Evolutionary conservation across 2,113 vertebrate species (phyloP), one percentile per base, ranked within the genome.

Genomic region (Tragelaphus strepsiceros): DNA sequence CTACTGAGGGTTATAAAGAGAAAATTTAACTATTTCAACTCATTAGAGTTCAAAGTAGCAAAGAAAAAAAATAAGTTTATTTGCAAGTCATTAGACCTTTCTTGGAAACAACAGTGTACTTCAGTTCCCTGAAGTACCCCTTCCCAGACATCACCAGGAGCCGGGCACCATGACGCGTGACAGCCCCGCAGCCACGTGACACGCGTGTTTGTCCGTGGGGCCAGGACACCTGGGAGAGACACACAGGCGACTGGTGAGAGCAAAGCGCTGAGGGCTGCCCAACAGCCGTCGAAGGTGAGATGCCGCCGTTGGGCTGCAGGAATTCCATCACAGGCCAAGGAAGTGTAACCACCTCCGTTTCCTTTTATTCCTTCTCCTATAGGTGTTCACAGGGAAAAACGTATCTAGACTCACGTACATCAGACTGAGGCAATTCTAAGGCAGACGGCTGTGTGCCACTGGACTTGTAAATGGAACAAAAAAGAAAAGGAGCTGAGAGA

Each of bases 21-120:
- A 98, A 97, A 90, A 61, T 10, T 62, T 95, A 82, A 94, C 22
- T 58, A 62, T 11, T 85, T 30, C n/a, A 94, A 83, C 32, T 84
- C 12, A 32, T 95, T 80, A 59, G 39, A 86, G 58, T 62, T 94
- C 15, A 92, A 96, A 97, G 93, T 10, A 46, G 35, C 54, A 77
- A 77, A 77, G 39, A 15, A 77, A 77, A 43, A 43, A 77, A 32
- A 32, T 5, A 64, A 46, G 35, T 86, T 61, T 89, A 87, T 56
- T 67, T 94, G 24, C 64, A 91, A 93, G 35, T 94, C 82, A 96
- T 14, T n/a, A 64, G 62, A 53, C 30, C 32, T 90, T 80, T 26
- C 51, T 78, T 95, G 28, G 49, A 94, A 96, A 94, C 43, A 93
- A 43, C 9, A 78, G 28, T 92, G 43, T 81, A 85, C 24, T n/a